Evolutionary conservation across 1,140 invertebrate genomes (phyloP), one percentile per base, ranked within the genome.

Genomic region (Drosophila paulistorum): DNA sequence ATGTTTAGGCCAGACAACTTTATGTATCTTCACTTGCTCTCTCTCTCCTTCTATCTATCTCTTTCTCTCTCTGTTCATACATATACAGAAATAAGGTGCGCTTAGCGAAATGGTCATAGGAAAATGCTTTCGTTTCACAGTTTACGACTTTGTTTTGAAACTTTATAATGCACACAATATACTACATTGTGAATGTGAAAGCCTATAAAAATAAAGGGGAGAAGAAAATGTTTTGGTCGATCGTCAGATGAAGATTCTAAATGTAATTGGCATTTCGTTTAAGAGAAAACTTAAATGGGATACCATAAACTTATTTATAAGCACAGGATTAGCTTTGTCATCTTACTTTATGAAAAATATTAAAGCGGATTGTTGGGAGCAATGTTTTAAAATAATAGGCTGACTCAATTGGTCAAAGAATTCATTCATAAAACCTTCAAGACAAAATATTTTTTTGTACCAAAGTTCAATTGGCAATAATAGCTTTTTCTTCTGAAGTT

Each of bases 121-220:
- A 62, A 39, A 5, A 54, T 37, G 13, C n/a, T 14, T 5, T n/a
- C 41, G 65, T 61, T 68, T 68, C 37, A 35, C 13, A 45, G 68
- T 74, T 75, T 73, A 77, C 65, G 74, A 77, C 62, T 74, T 69
- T 77, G 74, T 77, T 77, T 77, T 73, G 14, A 64, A 73, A 51
- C 42, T 73, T 61, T 61, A 65, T 23, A 74, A 61, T 48, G 58
- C 72, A 62, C 66, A 74, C 71, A 74, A 61, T 60, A 55, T 51
- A 20, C 45, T 48, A 35, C 26, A 51, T 35, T 48, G 6, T 54
- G 14, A 20, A 35, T 48, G 2, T 37, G 11, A 13, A 35, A 33
- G 20, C 45, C 45, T 23, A 51, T 51, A 51, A 51, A 51, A 51
- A 11, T 10, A 48, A 51, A 23, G 20, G 11, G 13, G 9, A 11